These are phyloP conservation scores for Panurus biarmicus DNA, from an alignment of 2,113 vertebrate genomes.

Conservation along the genomic window DNA sequence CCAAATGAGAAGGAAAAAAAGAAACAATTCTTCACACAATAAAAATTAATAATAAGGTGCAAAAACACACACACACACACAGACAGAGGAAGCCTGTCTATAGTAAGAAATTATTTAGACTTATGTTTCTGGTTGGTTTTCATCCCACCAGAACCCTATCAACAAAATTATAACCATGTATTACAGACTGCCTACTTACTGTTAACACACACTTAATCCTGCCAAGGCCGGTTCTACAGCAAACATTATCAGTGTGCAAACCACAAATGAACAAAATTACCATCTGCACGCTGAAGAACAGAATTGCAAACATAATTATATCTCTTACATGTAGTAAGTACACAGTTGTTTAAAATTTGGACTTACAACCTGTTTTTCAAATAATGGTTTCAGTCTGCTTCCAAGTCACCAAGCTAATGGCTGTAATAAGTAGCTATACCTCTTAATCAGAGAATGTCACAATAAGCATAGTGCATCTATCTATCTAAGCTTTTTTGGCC, in stretches of 20 bases:
- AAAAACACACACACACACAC: background rate
- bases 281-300: constrained; percentile 37
- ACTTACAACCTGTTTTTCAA: constrained; percentile 39
- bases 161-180: constrained; percentile 15
- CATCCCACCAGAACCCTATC: background rate
- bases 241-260: constrained; percentile 32
- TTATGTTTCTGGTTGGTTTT: background rate
- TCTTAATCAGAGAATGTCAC: constrained; percentile 47
- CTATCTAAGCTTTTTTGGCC: constrained; percentile 26
- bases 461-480: constrained; percentile 42
- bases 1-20: background rate
- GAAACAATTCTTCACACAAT: background rate
- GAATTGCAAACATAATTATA: constrained; percentile 52
- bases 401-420: constrained; percentile 48
- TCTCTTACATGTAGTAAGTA: constrained; percentile 35
- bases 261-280: constrained; percentile 62
- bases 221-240: background rate
- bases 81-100: background rate
- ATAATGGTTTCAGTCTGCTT: constrained; percentile 31
- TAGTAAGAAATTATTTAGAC: background rate
- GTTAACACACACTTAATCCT: constrained; percentile 38
- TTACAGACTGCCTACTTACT: constrained; percentile 31
- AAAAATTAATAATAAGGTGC: background rate
- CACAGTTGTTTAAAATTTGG: constrained; percentile 44
- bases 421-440: constrained; percentile 46